Evolutionary conservation across 1,140 invertebrate genomes (phyloP), one percentile per base, ranked within the genome.

Genomic region (Drosophila punjabiensis): DNA sequence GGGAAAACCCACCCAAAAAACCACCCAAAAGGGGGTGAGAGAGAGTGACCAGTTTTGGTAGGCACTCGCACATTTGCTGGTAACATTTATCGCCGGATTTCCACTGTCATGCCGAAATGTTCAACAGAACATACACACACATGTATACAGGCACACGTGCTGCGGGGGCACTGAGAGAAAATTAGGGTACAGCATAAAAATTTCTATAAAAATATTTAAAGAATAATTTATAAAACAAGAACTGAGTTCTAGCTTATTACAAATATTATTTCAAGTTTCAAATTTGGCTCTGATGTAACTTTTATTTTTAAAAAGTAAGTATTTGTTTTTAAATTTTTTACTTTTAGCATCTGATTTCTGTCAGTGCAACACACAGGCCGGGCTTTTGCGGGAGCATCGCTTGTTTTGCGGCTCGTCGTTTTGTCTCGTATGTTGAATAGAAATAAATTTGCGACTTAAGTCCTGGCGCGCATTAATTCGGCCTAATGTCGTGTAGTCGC

Each of bases 71-170:
- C 85, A 89, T 90, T 89, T 88, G 82, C 81, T 89, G 82, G 86
- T 90, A 90, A 89, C 86, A 89, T 89, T 89, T 89, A 89, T 89
- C 86, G 86, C 87, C 86, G 86, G 86, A 89, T 90, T 89, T 89
- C 86, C 86, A 90, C 82, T 90, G 86, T 90, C 86, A 90, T 90
- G 87, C 86, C 86, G 71, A 90, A 90, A 82, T 89, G 86, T 82
- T 81, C 61, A 80, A 67, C 76, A 79, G 55, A 68, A 81, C 65
- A 75, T 61, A 68, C 78, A 67, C 67, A 67, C 13, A 59, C 8
- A 30, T 14, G 24, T 16, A 61, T n/a, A 70, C 32, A 35, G n/a
- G 24, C 62, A 73, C 43, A 67, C 64, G 53, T 47, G 52, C 69
- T 58, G 43, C 8, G 18, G 16, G 20, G 20, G 11, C 75, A 77